phyloP scores from a whole-genome alignment of 2,113 vertebrate species.

The Onychorhynchus coronatus region DNA sequence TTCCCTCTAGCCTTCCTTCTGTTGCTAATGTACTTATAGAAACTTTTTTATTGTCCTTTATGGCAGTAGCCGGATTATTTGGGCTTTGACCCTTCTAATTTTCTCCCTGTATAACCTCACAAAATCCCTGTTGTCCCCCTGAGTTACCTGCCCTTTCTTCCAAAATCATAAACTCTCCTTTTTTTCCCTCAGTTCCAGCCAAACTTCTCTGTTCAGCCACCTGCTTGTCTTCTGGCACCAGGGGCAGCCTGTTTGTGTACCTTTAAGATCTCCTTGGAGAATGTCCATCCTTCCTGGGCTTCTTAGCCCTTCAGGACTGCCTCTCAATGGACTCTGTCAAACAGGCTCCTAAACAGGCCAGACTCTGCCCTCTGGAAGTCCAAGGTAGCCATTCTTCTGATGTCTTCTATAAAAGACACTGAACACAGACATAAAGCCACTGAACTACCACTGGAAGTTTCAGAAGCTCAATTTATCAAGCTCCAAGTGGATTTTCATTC shows the following conservation, averaged over 20 bases:
- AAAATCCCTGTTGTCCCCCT: not conserved
- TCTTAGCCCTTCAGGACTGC: not conserved
- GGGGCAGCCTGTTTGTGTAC: not conserved
- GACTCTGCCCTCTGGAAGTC: not conserved
- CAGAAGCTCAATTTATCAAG: not conserved
- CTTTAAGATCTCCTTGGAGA: not conserved
- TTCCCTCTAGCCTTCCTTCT: not conserved
- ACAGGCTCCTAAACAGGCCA: not conserved
- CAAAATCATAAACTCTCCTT: not conserved
- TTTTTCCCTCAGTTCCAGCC: not conserved
- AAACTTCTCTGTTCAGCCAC: not conserved
- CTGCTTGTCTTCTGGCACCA: not conserved
- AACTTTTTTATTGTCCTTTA: not conserved
- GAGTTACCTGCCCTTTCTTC: not conserved
- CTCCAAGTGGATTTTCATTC: not conserved
- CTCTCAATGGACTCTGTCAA: not conserved
- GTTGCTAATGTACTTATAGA: not conserved
- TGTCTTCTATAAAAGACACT: not conserved
- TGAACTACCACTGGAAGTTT: not conserved
- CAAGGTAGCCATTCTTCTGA: not conserved
- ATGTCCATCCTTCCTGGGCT: not conserved
- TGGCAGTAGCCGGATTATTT: not conserved
- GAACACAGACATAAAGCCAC: not conserved
- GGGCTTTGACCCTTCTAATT: not conserved
- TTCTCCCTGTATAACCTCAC: not conserved